These are phyloP conservation scores for Mactromeris polynyma DNA, from an alignment of 2,888 invertebrate species.

Conservation along the genomic window DNA sequence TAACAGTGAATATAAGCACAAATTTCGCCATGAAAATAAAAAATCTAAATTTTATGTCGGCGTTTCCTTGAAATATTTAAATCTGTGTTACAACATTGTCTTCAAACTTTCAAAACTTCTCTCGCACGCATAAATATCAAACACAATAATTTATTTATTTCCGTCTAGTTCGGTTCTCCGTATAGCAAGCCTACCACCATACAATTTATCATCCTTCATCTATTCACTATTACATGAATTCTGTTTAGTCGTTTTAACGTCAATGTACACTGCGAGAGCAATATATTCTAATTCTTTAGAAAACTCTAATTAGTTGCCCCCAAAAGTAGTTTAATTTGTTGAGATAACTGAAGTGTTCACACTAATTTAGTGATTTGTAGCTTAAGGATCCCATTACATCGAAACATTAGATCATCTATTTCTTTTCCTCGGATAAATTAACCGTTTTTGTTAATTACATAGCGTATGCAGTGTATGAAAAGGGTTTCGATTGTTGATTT, in stretches of 20 bases:
- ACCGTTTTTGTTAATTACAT: constrained; percentile 17
- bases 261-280: not conserved
- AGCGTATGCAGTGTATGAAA: not conserved
- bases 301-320: not conserved
- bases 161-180: too few relatives aligned
- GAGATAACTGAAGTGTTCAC: not conserved
- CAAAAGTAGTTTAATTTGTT: constrained; percentile 5
- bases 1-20: too few relatives aligned
- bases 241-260: not conserved
- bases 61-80: too few relatives aligned
- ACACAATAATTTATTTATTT: too few relatives aligned
- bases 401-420: not conserved
- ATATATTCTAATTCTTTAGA: constrained; percentile 16
- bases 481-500: not conserved
- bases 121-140: too few relatives aligned
- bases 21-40: too few relatives aligned
- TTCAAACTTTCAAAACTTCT: too few relatives aligned
- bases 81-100: too few relatives aligned
- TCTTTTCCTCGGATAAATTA: constrained; percentile 8
- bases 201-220: too few relatives aligned
- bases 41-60: too few relatives aligned
- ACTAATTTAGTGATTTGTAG: constrained; percentile 22
- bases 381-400: not conserved
- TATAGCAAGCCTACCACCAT: too few relatives aligned
- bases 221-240: not conserved